Evolutionary conservation across 2,888 invertebrate species (phyloP).

Genomic region (Sminthurinus aureus): DNA sequence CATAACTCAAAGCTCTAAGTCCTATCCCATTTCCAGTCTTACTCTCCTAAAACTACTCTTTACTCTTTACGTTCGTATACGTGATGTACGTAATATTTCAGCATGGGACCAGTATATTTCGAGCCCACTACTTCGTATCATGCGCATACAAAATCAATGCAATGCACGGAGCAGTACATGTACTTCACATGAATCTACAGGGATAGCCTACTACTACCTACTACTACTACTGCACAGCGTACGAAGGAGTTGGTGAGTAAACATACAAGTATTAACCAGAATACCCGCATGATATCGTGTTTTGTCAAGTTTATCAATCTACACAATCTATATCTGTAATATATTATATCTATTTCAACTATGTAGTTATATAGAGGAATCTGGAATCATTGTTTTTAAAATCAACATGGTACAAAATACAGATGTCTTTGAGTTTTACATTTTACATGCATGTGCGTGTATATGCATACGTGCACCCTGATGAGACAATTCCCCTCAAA

Average conservation of each 20-base stretch:
- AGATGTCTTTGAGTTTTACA: too few relatives aligned
- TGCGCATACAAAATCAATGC: background rate
- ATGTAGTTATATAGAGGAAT: background rate
- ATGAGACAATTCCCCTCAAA: too few relatives aligned
- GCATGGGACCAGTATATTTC: too few relatives aligned
- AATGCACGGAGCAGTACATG: background rate
- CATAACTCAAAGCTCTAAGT: constrained; percentile 19
- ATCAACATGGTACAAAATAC: too few relatives aligned
- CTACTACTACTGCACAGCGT: background rate
- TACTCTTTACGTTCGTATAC: background rate
- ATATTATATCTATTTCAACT: background rate
- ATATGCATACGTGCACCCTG: too few relatives aligned
- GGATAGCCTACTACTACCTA: too few relatives aligned
- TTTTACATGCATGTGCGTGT: too few relatives aligned
- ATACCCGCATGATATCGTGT: too few relatives aligned
- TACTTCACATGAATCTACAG: background rate
- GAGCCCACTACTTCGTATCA: background rate
- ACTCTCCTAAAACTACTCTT: constrained; percentile 7
- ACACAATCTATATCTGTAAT: constrained; percentile 4
- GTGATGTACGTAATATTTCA: too few relatives aligned
- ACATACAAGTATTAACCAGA: too few relatives aligned
- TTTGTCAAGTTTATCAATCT: background rate
- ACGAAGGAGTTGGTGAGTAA: background rate
- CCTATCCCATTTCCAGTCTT: constrained; percentile 5
- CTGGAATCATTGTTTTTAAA: too few relatives aligned